Base-by-base conservation (phyloP, 2,888 invertebrate species). In the Muscina levida region DNA sequence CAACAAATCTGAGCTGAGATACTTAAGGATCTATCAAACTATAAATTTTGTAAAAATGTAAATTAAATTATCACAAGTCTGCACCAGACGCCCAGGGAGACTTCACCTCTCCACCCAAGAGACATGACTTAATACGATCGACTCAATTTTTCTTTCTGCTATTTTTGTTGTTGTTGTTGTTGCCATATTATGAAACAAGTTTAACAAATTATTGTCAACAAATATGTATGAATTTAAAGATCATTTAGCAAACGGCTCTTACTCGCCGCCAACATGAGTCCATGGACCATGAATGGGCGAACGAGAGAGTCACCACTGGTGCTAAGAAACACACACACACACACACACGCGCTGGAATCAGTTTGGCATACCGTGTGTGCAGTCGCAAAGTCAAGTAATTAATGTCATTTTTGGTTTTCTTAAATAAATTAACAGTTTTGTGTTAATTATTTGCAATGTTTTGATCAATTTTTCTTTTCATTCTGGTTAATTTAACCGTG, bases 141-240 rank as follows among this genome's bases (percentile, higher is more conserved):
- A 68, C n/a, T 53, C 15, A n/a, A 24, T 22, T 42, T 42, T 67
- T 56, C 31, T 31, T 26, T 22, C 15, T 62, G n/a, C 24, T 57
- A 4, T 57, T 31, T 31, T 3, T 31, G 31, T 31, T 31, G 8
- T 31, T 10, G 17, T 10, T 67, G 17, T 24, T 48, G 48, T 67
- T 46, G 39, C 3, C 62, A 62, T 42, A 62, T 62, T 62, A 62
- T 77, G 68, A 77, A 72, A 74, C 79, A 51, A 75, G 82, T 78
- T 80, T 74, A 83, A 85, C 87, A 87, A 88, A 88, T 87, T 87
- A 87, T 87, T 87, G 87, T 87, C 87, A 86, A 85, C 86, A 73
- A 79, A 74, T 72, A 68, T 77, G 85, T 70, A 62, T 51, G 62
- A 44, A 26, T 53, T 62, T 37, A 68, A 51, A 59, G 62, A 75